A percentile compares a stretch with the other conserved stretches of the same genome.
These are phyloP conservation scores for Achlya flavicornis DNA, from an alignment of 2,888 invertebrate genomes.

Conservation along the genomic window DNA sequence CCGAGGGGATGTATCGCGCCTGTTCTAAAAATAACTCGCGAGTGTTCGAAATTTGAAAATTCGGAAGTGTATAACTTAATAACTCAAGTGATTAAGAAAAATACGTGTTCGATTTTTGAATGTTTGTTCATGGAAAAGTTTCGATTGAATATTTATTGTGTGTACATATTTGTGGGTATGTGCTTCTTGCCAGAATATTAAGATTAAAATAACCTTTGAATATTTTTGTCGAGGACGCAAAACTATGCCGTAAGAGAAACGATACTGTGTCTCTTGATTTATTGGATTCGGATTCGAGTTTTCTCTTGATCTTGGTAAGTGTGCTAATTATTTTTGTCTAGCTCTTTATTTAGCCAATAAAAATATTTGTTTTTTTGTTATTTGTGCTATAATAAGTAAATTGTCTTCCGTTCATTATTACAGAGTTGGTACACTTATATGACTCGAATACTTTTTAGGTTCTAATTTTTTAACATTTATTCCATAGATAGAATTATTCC, in stretches of 20 bases:
- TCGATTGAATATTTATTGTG: conserved; percentile 20
- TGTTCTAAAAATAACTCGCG: conserved; percentile 31
- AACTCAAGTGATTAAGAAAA: neutral
- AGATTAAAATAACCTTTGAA: conserved; percentile 55
- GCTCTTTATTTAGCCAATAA: neutral
- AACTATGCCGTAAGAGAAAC: conserved; percentile 35
- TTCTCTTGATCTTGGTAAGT: conserved; percentile 21
- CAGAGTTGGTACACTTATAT: no score
- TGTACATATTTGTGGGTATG: conserved; percentile 40
- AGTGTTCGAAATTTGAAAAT: conserved; percentile 33
- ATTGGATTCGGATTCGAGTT: conserved; percentile 34
- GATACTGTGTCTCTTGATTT: conserved; percentile 39
- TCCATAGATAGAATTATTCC: no score
- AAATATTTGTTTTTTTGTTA: no score
- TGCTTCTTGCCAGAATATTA: conserved; percentile 45
- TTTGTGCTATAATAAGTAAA: no score
- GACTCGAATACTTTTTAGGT: no score
- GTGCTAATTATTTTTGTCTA: neutral
- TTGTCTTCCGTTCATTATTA: no score
- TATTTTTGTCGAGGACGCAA: conserved; percentile 56
- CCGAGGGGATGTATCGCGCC: conserved; percentile 25
- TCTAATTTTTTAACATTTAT: no score
- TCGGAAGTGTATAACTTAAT: conserved; percentile 34
- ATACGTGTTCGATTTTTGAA: conserved; percentile 22
- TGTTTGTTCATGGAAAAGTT: conserved; percentile 21